These are phyloP conservation scores for Acleris laterana DNA, from an alignment of 2,888 invertebrate species.

Conservation along the genomic window DNA sequence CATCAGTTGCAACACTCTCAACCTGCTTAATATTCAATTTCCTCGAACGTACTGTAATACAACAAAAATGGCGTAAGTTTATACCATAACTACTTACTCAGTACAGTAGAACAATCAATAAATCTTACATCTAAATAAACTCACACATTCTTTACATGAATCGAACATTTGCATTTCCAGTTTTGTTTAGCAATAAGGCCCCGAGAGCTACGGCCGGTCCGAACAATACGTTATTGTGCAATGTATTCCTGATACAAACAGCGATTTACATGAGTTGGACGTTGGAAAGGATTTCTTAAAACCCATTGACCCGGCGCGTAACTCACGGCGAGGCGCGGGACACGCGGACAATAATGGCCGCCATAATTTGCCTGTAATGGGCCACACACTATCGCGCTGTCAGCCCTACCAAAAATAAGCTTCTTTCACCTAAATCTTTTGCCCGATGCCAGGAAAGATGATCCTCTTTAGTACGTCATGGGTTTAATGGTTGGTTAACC, in stretches of 20 bases:
- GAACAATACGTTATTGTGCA: slow-evolving; percentile 21
- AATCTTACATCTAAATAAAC: too few species aligned
- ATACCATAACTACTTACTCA: too few species aligned
- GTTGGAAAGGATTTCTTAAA: slow-evolving; percentile 69
- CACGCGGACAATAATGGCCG: slow-evolving; percentile 78
- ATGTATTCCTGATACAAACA: slow-evolving; percentile 37
- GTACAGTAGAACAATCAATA: too few species aligned
- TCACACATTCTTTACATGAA: not conserved
- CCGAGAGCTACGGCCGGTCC: slow-evolving; percentile 7
- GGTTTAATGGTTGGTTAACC: slow-evolving; percentile 31
- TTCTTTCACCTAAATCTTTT: slow-evolving; percentile 66
- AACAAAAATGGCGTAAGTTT: too few species aligned
- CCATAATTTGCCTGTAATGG: slow-evolving; percentile 82
- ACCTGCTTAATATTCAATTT: too few species aligned
- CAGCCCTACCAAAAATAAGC: slow-evolving; percentile 79
- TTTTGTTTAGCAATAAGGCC: not conserved
- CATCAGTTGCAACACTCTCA: too few species aligned
- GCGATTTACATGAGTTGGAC: slow-evolving; percentile 44
- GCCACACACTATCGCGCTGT: slow-evolving; percentile 82
- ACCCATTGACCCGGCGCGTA: slow-evolving; percentile 77
- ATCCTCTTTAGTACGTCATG: slow-evolving; percentile 35
- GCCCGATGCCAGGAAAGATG: slow-evolving; percentile 39
- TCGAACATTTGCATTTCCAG: slow-evolving; percentile 3
- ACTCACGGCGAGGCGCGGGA: slow-evolving; percentile 73
- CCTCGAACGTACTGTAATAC: too few species aligned